Percentiles rank a stretch among this genome's conserved stretches.
Conservation (phyloP, 2,888 invertebrate species). For the Tipula unca region DNA sequence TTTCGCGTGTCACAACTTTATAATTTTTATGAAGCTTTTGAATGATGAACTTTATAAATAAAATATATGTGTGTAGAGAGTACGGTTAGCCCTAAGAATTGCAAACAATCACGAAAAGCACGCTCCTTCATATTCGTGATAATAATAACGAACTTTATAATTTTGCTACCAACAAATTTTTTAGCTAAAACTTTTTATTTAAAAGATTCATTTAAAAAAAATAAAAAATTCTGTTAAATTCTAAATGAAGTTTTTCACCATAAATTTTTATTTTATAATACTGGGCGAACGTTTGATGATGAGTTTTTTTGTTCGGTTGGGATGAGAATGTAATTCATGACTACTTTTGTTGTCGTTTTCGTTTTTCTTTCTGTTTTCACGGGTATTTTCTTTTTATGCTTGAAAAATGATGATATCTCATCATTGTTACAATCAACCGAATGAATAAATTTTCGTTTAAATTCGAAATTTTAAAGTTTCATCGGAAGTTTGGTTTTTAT, state of each 20-base stretch:
- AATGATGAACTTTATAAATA: not conserved
- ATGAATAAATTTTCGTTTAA: slow-evolving; percentile 14
- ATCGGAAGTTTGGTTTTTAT: slow-evolving; percentile 1
- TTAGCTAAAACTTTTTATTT: not conserved
- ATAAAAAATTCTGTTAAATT: not conserved
- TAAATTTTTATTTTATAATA: not conserved
- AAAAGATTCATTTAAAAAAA: not conserved
- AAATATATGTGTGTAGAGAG: not conserved
- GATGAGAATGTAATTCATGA: not conserved
- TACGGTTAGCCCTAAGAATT: not conserved
- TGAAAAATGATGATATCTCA: slow-evolving; percentile 8
- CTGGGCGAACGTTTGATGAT: not conserved
- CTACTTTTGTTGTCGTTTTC: not conserved
- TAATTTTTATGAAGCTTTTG: not conserved
- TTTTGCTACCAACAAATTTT: not conserved
- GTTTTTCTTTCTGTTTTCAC: not conserved
- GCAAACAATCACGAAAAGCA: not conserved
- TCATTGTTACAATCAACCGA: not conserved
- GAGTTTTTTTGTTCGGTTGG: not conserved
- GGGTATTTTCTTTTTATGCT: slow-evolving; percentile 1
- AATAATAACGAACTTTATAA: not conserved
- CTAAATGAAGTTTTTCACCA: not conserved
- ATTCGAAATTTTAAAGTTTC: not conserved
- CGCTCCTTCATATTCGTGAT: not conserved
- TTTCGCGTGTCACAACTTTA: not conserved